Evolutionary conservation across 2,888 invertebrate genomes (phyloP), one percentile per base, ranked within the genome.

Genomic region (Steromphala cineraria): DNA sequence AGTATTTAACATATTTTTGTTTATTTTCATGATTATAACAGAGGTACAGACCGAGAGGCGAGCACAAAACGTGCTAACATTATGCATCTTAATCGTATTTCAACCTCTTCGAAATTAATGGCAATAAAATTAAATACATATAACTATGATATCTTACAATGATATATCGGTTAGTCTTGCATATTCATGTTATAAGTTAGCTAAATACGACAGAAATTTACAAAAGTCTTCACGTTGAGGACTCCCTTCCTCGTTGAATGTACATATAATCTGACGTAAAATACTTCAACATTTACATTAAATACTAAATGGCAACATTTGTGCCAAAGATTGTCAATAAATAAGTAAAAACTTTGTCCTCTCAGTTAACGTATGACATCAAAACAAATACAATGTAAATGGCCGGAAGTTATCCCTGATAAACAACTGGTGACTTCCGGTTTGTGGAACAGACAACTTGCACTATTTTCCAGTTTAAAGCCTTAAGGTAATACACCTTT

Each of bases 1-100:
- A 28, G 36, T 76, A 76, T 76, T 76, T 76, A 76, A 76, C 76
- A 76, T 76, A 28, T 76, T 76, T 76, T 53, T 76, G 71, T 71
- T 71, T 71, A 71, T 71, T 71, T 76, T 76, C 53, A 55, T 76
- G 76, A 76, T 76, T 76, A 53, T 76, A 76, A 76, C 76, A 76
- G 52, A 55, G 55, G 76, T 76, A 76, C 76, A 76, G 55, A 28
- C 28, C 28, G 76, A 24, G 53, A 3, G 28, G 55, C 24, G 19
- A 53, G 21, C 53, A 76, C 53, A 24, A 19, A 55, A 46, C 28
- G 76, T 76, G 53, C 24, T 24, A 55, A 24, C 53, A 76, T 76
- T 76, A 76, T 76, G 76, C 76, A 53, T 75, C 46, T 55, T 76
- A 31, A n/a, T 55, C 55, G 24, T 76, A 2, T 36, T 40, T 28